phyloP scores from a whole-genome alignment of 2,797 vertebrate species.

The Sebastes paucispinis region DNA sequence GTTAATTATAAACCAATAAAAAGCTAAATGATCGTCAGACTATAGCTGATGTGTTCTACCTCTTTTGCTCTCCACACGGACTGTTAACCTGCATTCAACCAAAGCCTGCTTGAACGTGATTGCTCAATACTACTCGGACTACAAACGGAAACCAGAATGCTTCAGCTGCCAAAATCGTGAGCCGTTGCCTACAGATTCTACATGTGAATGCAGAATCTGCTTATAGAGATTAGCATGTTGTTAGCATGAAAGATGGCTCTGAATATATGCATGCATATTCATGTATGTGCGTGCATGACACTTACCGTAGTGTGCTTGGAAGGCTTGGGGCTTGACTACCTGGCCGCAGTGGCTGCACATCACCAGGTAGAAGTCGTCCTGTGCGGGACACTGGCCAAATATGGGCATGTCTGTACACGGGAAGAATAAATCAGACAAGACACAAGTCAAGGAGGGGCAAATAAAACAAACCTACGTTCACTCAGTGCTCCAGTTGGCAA shows the following conservation, averaged over 20 bases:
- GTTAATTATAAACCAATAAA: no score
- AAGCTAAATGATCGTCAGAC: no score
- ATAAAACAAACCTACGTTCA: constrained; percentile 28
- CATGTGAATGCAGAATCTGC: no score
- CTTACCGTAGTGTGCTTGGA: constrained; percentile 99
- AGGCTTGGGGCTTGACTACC: constrained; percentile 99
- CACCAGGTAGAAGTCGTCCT: constrained; percentile 99
- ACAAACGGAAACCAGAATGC: no score
- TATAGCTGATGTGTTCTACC: no score
- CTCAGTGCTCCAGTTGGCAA: constrained; percentile 6
- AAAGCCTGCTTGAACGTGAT: no score
- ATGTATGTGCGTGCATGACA: constrained; percentile 28
- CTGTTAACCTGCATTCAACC: no score
- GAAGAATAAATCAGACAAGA: constrained; percentile 23
- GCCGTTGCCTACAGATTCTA: no score
- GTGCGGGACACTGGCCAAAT: constrained; percentile 99
- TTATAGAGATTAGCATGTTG: neutral
- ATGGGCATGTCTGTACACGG: constrained; percentile 95
- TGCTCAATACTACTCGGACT: no score
- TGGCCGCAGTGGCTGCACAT: constrained; percentile 99
- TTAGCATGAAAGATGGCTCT: neutral
- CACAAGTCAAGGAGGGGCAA: constrained; percentile 36
- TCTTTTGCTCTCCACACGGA: no score
- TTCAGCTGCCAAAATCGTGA: no score
- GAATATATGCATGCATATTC: constrained; percentile 6